Evolutionary conservation across 2,113 vertebrate species (phyloP).

Genomic region (Sapayoa aenigma): DNA sequence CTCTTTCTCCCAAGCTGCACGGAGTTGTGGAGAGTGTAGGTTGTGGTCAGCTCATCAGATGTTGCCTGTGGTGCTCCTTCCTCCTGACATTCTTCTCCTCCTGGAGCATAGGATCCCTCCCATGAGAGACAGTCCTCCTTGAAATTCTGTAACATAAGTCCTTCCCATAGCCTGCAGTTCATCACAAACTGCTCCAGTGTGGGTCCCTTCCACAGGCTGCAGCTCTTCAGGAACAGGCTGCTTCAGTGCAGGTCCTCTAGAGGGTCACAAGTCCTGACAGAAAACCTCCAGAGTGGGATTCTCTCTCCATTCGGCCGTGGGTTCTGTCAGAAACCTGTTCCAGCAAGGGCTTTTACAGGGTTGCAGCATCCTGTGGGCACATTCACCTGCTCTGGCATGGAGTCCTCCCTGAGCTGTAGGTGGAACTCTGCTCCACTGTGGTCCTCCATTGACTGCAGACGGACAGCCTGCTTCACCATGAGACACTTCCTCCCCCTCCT

Average conservation of each 20-base stretch:
- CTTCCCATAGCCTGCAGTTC: neutral
- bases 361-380: neutral
- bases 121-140: neutral
- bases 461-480: neutral
- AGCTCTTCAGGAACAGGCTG: neutral
- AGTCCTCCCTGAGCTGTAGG: neutral
- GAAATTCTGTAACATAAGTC: neutral
- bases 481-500: neutral
- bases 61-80: neutral
- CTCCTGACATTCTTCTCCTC: neutral
- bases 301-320: neutral
- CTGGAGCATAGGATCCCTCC: neutral
- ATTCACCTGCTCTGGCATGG: neutral
- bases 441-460: neutral
- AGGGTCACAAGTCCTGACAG: neutral
- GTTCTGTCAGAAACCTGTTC: neutral
- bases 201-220: neutral
- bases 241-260: neutral
- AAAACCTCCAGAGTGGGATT: neutral
- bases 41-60: neutral
- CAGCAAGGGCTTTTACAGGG: neutral
- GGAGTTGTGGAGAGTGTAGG: neutral
- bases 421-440: neutral
- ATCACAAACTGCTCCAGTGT: neutral
- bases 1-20: neutral